Evolutionary conservation across 2,888 invertebrate species (phyloP), one percentile per base, ranked within the genome.

Genomic region (Eueremaeus valkanovi): DNA sequence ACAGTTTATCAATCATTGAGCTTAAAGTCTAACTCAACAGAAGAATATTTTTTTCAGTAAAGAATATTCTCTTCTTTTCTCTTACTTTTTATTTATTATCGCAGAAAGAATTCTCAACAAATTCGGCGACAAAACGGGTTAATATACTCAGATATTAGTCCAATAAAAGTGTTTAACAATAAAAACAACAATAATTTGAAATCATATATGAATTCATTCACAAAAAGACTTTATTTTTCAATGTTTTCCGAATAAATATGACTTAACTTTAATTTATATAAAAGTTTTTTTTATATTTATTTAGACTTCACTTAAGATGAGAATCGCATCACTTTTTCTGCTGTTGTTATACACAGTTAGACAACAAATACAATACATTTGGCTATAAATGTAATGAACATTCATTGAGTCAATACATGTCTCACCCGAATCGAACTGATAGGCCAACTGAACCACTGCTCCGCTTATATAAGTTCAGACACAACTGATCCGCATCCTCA

Each of bases 401-500:
- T 13, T 58, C 29, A 58, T 58, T 58, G 58, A 58, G 58, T 58
- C 58, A 58, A 58, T 58, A 58, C 16, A 16, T 2, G 29, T 29
- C 29, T 1, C 13, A 16, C 16, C n/a, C n/a, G n/a, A 16, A 45
- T 45, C 45, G 36, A 36, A 36, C 36, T 36, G 36, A 36, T 11
- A 36, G 36, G 11, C 36, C 5, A 5, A 36, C 36, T 8, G 5
- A 36, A 8, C 45, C 45, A 29, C 29, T 58, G 58, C 29, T 58
- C 58, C 13, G 29, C 58, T 58, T 58, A 58, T 58, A 29, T 58
- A 29, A 29, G 58, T 29, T 58, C 13, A 58, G 29, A 40, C 66
- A 36, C 36, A 13, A 66, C 66, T 66, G 66, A 66, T 66, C 66
- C 66, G 66, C 66, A 66, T 66, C 66, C 66, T 66, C 66, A 66